Conservation (phyloP, 64 coral and sea anemone species). For the Stichodactyla mertensii region DNA sequence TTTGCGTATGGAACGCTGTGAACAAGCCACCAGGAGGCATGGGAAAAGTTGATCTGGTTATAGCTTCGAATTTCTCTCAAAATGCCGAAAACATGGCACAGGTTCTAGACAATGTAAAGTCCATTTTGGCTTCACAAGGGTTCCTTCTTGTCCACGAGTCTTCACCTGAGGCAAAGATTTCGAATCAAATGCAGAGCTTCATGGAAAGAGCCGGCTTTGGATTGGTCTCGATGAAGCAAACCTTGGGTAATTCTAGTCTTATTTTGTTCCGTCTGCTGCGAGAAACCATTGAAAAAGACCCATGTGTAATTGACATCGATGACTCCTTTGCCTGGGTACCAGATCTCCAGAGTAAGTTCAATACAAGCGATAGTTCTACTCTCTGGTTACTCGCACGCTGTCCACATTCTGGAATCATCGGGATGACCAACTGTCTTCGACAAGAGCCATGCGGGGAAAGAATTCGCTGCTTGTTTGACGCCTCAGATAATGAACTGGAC, state of each 20-base stretch:
- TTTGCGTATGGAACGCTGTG: slow-evolving; percentile 42
- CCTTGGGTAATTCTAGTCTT: slow-evolving; percentile 41
- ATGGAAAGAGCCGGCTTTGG: slow-evolving; percentile 18
- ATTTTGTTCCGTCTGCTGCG: slow-evolving; percentile 47
- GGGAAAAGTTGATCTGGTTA: slow-evolving; percentile 60
- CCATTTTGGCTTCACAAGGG: slow-evolving; percentile 38
- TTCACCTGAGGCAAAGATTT: not conserved
- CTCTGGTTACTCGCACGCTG: slow-evolving; percentile 46
- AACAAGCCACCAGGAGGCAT: slow-evolving; percentile 46
- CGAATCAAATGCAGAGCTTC: not conserved
- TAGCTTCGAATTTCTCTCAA: slow-evolving; percentile 49
- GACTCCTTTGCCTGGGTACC: slow-evolving; percentile 70
- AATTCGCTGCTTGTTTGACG: slow-evolving; percentile 68
- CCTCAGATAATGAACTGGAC: slow-evolving; percentile 11
- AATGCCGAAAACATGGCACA: slow-evolving; percentile 19
- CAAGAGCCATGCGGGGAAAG: slow-evolving; percentile 74
- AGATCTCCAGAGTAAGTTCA: slow-evolving; percentile 40
- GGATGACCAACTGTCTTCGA: slow-evolving; percentile 80
- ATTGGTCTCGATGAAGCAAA: slow-evolving; percentile 49
- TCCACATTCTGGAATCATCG: slow-evolving; percentile 55
- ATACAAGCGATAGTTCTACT: slow-evolving; percentile 37
- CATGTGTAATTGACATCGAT: slow-evolving; percentile 53
- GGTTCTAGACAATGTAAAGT: slow-evolving; percentile 44
- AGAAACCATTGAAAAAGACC: slow-evolving; percentile 33
- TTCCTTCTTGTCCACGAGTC: slow-evolving; percentile 57